Evolutionary conservation across 2,797 vertebrate genomes (phyloP).

Genomic region (Lophius americanus): DNA sequence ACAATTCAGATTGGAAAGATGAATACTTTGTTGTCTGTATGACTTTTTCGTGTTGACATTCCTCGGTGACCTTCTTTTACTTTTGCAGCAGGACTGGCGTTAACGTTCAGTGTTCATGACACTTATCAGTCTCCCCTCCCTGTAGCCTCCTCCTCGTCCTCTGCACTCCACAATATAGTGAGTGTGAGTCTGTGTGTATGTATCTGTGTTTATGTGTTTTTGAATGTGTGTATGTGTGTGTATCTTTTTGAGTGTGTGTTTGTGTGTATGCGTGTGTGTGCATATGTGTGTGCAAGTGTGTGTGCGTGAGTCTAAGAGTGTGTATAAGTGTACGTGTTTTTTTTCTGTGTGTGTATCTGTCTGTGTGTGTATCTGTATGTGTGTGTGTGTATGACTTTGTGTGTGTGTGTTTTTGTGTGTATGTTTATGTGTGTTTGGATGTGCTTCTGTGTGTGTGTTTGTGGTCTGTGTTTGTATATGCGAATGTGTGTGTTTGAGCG

Average conservation of each 20-base stretch:
- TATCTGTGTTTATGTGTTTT: slow-evolving; percentile 26
- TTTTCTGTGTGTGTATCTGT: slow-evolving; percentile 30
- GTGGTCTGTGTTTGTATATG: no score
- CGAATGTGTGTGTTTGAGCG: no score
- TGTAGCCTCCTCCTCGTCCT: slow-evolving; percentile 45
- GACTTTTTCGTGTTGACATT: slow-evolving; percentile 17
- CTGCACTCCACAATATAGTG: slow-evolving; percentile 45
- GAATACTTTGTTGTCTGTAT: slow-evolving; percentile 1
- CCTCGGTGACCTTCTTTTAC: slow-evolving; percentile 42
- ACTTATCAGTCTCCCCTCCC: slow-evolving; percentile 61
- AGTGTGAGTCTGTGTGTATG: slow-evolving; percentile 43
- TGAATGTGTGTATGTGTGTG: slow-evolving; percentile 29
- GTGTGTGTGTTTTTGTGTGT: slow-evolving; percentile 34
- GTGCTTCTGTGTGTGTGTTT: no score
- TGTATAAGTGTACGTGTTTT: slow-evolving; percentile 23
- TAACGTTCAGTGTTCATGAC: slow-evolving; percentile 69
- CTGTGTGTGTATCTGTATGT: not conserved
- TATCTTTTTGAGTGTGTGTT: slow-evolving; percentile 39
- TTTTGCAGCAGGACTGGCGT: slow-evolving; percentile 46
- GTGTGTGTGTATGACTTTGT: slow-evolving; percentile 34
- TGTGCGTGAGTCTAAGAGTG: slow-evolving; percentile 44
- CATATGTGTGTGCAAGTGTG: slow-evolving; percentile 26
- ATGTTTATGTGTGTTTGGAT: no score
- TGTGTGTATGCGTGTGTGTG: slow-evolving; percentile 23
- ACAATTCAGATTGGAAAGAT: not conserved